These are phyloP conservation scores for Hypena proboscidalis DNA, from an alignment of 2,888 invertebrate species.

Conservation along the genomic window DNA sequence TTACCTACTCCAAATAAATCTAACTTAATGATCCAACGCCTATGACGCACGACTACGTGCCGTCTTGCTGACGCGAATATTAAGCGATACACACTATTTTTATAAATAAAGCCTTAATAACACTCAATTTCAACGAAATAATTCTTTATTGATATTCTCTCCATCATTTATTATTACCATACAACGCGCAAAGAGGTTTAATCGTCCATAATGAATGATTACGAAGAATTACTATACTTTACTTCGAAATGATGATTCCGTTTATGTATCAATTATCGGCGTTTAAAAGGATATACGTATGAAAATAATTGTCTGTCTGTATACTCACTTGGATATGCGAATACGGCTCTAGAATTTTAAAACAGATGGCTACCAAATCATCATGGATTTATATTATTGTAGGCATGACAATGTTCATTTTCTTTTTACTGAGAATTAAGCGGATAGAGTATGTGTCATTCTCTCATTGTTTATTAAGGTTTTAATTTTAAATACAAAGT, in stretches of 20 bases:
- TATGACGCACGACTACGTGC: constrained; percentile 62
- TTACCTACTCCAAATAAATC: constrained; percentile 37
- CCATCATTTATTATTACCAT: constrained; percentile 38
- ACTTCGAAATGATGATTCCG: constrained; percentile 15
- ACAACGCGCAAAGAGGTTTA: constrained; percentile 33
- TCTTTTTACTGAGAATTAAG: constrained; percentile 1
- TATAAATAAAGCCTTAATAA: constrained; percentile 47
- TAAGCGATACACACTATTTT: constrained; percentile 57
- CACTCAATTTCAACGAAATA: constrained; percentile 36
- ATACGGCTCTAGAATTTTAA: constrained; percentile 10
- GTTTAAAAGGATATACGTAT: constrained; percentile 2
- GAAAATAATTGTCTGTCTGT: constrained; percentile 25
- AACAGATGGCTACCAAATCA: constrained; percentile 3
- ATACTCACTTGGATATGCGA: constrained; percentile 7
- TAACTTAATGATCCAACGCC: constrained; percentile 26
- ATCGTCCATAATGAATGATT: constrained; percentile 26
- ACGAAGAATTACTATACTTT: constrained; percentile 20
- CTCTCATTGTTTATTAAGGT: neutral
- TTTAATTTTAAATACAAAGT: neutral
- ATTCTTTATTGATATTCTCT: constrained; percentile 35
- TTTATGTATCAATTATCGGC: constrained; percentile 28
- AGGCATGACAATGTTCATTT: constrained; percentile 1
- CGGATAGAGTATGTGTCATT: neutral
- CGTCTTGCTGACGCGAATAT: constrained; percentile 67
- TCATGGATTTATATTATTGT: constrained; percentile 2